Base-by-base conservation (phyloP, 2,113 vertebrate species). In the Pelvicachromis taeniatus region DNA sequence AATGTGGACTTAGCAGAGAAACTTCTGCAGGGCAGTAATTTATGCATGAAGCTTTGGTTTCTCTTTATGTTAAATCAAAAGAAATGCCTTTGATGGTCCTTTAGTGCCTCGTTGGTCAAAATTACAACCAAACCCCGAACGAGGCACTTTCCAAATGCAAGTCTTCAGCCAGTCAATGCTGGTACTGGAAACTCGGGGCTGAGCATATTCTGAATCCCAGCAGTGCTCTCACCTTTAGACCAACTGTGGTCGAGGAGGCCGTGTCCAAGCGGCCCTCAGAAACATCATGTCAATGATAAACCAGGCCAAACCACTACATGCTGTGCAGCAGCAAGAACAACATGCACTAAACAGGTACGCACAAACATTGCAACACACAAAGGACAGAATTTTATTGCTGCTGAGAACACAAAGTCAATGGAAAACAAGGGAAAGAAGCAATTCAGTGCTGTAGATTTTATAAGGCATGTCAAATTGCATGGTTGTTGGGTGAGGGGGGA, bases 241-340 rank as follows among this genome's bases (percentile, higher is more conserved):
- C 55, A 23, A 55, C 78, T 42, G 81, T 87, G 85, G 78, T 83
- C 89, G 56, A 26, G 82, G 59, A 83, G 83, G 81, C 77, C 59
- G 4, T 23, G 85, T 79, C 54, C 11, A 33, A 38, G 21, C n/a
- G 4, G 59, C 86, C 84, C 82, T 75, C 48, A 2, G 83, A 81
- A 85, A 92, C 87, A 85, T 17, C 8, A 9, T 59, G 85, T 90
- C 86, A 92, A 80, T 85, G 88, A 88, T 84, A 87, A 89, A 88
- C 81, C 85, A 59, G 80, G 38, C 77, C 63, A 80, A 53, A 78
- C 48, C 68, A 11, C 83, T 29, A 63, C 84, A 42, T 11, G 31
- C 35, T 79, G 73, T 86, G 77, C 77, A 10, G 80, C 63, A 33
- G 21, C 33, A 7, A 56, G 63, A 87, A 65, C 55, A 75, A 53